Evolutionary conservation across 2,113 vertebrate genomes (phyloP).

Genomic region (Pitta sordida): DNA sequence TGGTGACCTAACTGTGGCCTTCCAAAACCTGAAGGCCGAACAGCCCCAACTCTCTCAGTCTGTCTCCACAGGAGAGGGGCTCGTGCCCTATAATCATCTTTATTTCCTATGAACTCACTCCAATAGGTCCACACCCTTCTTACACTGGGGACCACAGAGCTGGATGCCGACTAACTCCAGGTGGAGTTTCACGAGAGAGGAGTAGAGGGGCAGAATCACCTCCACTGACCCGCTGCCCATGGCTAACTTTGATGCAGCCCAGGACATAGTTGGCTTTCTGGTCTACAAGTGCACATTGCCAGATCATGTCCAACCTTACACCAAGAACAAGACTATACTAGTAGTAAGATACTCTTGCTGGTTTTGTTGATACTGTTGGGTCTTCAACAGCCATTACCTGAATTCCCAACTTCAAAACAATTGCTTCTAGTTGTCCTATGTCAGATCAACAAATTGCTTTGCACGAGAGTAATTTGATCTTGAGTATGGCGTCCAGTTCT

Average conservation of each 20-base stretch:
- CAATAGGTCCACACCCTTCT: neutral
- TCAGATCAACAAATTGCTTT: neutral
- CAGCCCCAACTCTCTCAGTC: neutral
- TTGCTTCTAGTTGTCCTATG: neutral
- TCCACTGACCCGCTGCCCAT: neutral
- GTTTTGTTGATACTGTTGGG: neutral
- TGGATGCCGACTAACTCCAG: neutral
- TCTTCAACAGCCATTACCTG: neutral
- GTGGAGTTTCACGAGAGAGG: neutral
- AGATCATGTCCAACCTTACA: neutral
- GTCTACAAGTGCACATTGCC: neutral
- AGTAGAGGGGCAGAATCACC: neutral
- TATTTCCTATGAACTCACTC: neutral
- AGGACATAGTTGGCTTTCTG: neutral
- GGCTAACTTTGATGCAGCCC: neutral
- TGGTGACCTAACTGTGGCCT: neutral
- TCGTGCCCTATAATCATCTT: neutral
- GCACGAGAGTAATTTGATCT: neutral
- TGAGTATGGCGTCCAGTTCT: too few species aligned
- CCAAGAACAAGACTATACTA: neutral
- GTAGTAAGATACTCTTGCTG: neutral
- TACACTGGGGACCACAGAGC: neutral
- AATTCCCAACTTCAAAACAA: neutral
- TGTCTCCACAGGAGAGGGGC: neutral
- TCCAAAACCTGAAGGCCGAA: neutral